Evolutionary conservation across 2,797 vertebrate genomes (phyloP).

Genomic region (Hapalemur alaotrensis): DNA sequence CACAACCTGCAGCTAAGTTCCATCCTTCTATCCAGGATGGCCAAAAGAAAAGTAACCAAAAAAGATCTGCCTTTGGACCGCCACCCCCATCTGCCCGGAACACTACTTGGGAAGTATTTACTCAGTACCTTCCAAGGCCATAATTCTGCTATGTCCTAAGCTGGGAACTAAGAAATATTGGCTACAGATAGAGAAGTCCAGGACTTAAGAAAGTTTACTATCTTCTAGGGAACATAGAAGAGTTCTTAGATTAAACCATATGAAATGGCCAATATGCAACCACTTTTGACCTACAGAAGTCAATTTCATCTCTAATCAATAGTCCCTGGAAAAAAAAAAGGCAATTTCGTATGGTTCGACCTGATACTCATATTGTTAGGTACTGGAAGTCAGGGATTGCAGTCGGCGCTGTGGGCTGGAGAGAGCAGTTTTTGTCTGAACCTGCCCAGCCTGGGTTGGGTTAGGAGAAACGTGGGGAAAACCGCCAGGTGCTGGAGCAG

Average conservation of each 20-base stretch:
- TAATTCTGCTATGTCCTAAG: neutral
- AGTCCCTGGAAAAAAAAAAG: no score
- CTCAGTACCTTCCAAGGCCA: neutral
- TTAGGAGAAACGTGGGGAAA: neutral
- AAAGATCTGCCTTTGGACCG: neutral
- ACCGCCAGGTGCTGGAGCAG: neutral
- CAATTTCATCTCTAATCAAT: neutral
- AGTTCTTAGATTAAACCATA: neutral
- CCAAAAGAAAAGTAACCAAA: neutral
- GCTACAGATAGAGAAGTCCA: neutral
- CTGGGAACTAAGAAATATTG: neutral
- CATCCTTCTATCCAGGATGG: neutral
- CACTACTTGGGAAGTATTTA: neutral
- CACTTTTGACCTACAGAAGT: neutral
- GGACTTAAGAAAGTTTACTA: neutral
- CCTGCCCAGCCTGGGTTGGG: neutral
- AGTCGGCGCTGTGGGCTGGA: neutral
- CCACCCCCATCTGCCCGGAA: neutral
- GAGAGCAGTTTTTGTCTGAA: neutral
- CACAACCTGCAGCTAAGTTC: neutral
- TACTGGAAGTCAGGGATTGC: neutral
- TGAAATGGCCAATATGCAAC: neutral
- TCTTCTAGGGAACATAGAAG: neutral
- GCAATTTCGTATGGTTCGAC: neutral
- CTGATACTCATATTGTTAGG: neutral